These are phyloP conservation scores for Litoditis marina DNA, from an alignment of 2,888 invertebrate species.

Conservation along the genomic window DNA sequence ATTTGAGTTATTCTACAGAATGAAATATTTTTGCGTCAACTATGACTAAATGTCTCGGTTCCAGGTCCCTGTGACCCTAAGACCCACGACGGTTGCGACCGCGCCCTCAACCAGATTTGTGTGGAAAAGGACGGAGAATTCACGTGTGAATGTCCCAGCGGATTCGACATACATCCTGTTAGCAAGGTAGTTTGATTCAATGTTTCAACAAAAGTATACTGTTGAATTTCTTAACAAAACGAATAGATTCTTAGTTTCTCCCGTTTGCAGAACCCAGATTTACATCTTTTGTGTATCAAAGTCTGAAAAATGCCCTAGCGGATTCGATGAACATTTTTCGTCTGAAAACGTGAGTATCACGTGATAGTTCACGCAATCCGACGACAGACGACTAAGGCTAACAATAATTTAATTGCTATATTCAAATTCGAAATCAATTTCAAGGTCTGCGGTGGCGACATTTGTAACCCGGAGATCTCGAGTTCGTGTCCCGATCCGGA, in stretches of 20 bases:
- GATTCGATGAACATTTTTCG: too few species aligned
- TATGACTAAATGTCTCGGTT: neutral
- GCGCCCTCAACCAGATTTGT: constrained; percentile 53
- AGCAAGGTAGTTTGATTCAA: constrained; percentile 43
- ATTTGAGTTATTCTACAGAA: too few species aligned
- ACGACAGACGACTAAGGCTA: too few species aligned
- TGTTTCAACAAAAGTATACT: too few species aligned
- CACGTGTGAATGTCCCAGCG: constrained; percentile 50
- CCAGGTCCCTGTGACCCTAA: constrained; percentile 51
- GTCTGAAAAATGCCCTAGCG: too few species aligned
- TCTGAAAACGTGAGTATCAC: too few species aligned
- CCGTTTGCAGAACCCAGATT: too few species aligned
- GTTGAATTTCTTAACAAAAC: neutral
- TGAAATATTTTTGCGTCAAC: neutral
- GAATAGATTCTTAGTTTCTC: too few species aligned
- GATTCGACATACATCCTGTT: constrained; percentile 55
- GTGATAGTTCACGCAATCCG: too few species aligned
- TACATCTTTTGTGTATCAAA: too few species aligned
- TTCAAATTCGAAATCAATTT: too few species aligned
- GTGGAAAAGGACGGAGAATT: constrained; percentile 32
- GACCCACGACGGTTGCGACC: constrained; percentile 50
- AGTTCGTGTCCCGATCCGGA: constrained; percentile 57
- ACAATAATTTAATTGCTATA: too few species aligned
- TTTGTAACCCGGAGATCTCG: constrained; percentile 56
- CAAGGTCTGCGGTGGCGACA: constrained; percentile 51